Percentiles rank a stretch among this genome's conserved stretches.
These are phyloP conservation scores for Oriolus oriolus DNA, from an alignment of 2,113 vertebrate genomes.

Conservation along the genomic window DNA sequence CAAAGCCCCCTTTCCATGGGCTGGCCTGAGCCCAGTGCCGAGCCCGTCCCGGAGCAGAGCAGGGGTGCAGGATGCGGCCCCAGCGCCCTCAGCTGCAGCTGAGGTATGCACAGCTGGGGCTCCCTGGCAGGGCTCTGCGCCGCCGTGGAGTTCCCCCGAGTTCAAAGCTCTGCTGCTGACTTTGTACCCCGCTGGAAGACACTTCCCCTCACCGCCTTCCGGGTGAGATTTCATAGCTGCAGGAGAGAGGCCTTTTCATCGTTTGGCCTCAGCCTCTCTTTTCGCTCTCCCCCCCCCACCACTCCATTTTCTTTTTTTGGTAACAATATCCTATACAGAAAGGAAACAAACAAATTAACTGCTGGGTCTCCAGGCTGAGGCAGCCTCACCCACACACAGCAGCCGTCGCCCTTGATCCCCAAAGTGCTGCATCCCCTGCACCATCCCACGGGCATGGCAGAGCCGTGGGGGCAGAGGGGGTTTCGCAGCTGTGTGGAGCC, in stretches of 20 bases:
- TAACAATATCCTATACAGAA: slow-evolving; percentile 29
- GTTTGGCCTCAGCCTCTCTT: not conserved
- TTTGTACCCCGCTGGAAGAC: slow-evolving; percentile 53
- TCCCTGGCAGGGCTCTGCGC: not conserved
- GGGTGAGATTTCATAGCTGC: slow-evolving; percentile 54
- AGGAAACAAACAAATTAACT: slow-evolving; percentile 42
- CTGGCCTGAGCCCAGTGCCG: rapidly evolving
- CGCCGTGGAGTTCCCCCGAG: slow-evolving; percentile 34
- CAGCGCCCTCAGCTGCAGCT: slow-evolving; percentile 21
- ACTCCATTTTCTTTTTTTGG: not conserved
- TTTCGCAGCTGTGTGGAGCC: not conserved
- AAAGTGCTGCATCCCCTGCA: not conserved
- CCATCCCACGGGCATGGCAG: not conserved
- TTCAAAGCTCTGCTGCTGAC: slow-evolving; percentile 59
- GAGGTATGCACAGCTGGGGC: slow-evolving; percentile 57
- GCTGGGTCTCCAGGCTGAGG: not conserved
- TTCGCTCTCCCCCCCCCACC: not conserved
- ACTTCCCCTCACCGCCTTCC: slow-evolving; percentile 37
- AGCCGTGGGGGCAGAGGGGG: not conserved
- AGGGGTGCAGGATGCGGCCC: not conserved
- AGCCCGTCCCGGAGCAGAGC: rapidly evolving
- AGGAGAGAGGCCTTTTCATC: slow-evolving; percentile 45
- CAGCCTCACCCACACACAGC: not conserved
- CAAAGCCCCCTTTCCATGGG: not conserved
- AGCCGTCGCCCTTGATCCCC: not conserved